Evolutionary conservation across 2,113 vertebrate species (phyloP).

Genomic region (Malurus alboscapulatus): DNA sequence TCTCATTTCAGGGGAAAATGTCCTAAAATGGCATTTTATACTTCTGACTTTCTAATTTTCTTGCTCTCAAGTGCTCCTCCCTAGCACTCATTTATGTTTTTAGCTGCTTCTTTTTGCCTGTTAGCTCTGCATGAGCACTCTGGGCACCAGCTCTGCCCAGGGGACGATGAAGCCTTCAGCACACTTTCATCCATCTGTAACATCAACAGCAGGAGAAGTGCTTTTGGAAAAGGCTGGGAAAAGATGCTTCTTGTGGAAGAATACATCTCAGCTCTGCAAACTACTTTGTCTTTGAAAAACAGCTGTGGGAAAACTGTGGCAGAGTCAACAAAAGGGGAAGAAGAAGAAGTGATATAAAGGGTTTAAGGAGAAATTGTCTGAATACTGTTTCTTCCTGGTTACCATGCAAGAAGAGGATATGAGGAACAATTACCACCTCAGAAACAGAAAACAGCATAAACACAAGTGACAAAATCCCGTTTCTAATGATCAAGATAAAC

Average conservation of each 20-base stretch:
- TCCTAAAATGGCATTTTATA: not conserved
- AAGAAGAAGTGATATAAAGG: not conserved
- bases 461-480: not conserved
- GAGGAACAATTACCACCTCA: not conserved
- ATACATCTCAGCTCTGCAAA: not conserved
- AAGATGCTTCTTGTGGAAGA: not conserved
- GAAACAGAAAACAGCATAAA: not conserved
- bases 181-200: not conserved
- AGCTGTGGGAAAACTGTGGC: not conserved
- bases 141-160: not conserved
- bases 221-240: not conserved
- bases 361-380: not conserved
- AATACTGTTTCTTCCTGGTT: not conserved
- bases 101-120: not conserved
- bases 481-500: not conserved
- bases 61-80: not conserved
- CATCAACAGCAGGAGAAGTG: rapidly evolving
- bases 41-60: not conserved
- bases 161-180: not conserved
- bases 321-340: not conserved
- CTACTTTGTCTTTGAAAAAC: not conserved
- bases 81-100: not conserved
- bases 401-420: not conserved
- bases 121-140: not conserved
- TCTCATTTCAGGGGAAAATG: not conserved